Base-by-base conservation (phyloP, 2,113 vertebrate genomes). In the Leptobrachium ailaonicum region DNA sequence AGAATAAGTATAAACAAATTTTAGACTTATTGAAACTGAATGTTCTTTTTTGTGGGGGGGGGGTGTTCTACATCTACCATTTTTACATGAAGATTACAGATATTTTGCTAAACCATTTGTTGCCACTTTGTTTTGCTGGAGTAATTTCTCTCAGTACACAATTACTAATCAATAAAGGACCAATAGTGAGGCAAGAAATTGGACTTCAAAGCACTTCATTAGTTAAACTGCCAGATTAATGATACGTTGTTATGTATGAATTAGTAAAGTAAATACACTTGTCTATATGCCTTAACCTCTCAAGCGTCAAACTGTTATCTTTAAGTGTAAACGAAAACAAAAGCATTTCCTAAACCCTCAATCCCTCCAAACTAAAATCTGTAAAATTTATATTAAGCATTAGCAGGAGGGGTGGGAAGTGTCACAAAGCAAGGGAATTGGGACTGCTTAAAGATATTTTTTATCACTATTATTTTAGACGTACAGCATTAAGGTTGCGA, bases 71-170 rank as follows among this genome's bases (percentile, higher is more conserved):
- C 20, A 32, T 32, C 20, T 32, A 32, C 20, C 20, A 32, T 32
- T 32, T 32, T 32, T 32, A 32, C 20, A 32, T 32, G 20, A 32
- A 32, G 20, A 32, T 32, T 69, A 69, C 14, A 87, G 89, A n/a
- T 2, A 64, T 40, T 68, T 73, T 70, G 4, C 66, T 44, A n/a
- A 50, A 20, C 45, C 56, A 41, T 75, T 87, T 91, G 90, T 88
- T 87, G 85, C 86, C 82, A 83, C 73, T 45, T 75, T 77, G 80
- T 80, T 73, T 81, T 86, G 88, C 85, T 85, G 88, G 85, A 83
- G 83, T 84, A 54, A 40, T 40, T 41, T 13, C 20, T 73, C 54
- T 50, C 75, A 64, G 72, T 76, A 72, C 71, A 56, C 82, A 75
- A 68, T 56, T 41, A 42, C n/a, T 66, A 74, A 78, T 58, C 75